Evolutionary conservation across 2,888 invertebrate species (phyloP), one percentile per base, ranked within the genome.

Genomic region (Pyrrhia umbra): DNA sequence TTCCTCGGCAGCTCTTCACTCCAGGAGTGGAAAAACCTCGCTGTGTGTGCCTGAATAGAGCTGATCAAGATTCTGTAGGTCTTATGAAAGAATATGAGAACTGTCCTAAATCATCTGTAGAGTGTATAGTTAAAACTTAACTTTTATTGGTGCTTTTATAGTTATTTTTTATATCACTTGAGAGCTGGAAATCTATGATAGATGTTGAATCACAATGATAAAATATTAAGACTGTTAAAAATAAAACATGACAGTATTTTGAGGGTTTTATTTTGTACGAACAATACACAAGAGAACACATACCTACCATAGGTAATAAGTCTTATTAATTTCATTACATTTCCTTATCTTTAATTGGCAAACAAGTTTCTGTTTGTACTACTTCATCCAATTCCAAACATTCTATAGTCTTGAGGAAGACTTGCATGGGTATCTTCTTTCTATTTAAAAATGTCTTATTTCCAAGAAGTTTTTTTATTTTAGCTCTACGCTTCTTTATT

Each of bases 1-100:
- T 98, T 45, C 99, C 99, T 0, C 96, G 99, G 68, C 96, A 97
- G 89, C 95, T 97, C 6, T 98, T 96, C 86, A 96, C 96, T 68
- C 96, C 97, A 15, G 97, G 97, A 0, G 95, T 96, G 4, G 93
- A 96, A 43, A 92, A 95, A 15, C 96, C 96, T 68, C 96, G 97
- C 50, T 99, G 99, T 95, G 98, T 97, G 5, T 99, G 99, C 89
- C 95, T 99, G 0, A 93, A 95, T 62, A 68, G 88, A 2, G 87
- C 95, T 3, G 88, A 95, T 1, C 88, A 94, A 54, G 88, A 94
- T 64, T 87, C 95, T 54, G 72, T 88, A 61, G 90, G 92, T 8
- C 95, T 95, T 79, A 85, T 97, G 23, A 95, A 96, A 84, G 94
- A 96, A 75, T 98, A 97, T 89, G 95, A 96, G 15, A 95, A 95